These are phyloP conservation scores for Spilogale gracilis DNA, from an alignment of 2,113 vertebrate species.

Conservation along the genomic window DNA sequence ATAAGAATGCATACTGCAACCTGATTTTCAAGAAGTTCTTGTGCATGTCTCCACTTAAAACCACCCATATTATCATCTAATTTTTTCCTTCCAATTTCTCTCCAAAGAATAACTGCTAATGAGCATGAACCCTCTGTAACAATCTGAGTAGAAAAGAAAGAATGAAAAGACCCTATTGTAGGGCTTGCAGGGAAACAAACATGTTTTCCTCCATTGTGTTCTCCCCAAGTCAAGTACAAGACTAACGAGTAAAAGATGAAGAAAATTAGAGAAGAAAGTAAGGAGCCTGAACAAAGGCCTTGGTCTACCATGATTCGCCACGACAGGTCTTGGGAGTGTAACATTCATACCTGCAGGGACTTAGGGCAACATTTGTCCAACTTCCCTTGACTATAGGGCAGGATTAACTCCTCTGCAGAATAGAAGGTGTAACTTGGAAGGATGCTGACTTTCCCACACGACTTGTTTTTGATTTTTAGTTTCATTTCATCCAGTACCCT, in stretches of 20 bases:
- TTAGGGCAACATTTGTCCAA: not conserved
- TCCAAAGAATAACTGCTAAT: constrained; percentile 83
- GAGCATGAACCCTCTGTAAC: constrained; percentile 76
- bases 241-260: constrained; percentile 59
- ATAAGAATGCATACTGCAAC: constrained; percentile 87
- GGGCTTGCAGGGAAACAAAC: constrained; percentile 80
- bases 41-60: constrained; percentile 87
- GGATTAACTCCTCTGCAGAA: not conserved
- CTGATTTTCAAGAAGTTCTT: constrained; percentile 87
- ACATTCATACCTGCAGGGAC: not conserved
- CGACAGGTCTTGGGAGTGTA: not conserved
- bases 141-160: constrained; percentile 75
- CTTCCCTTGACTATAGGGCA: not conserved
- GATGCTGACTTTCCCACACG: not conserved
- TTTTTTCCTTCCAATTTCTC: constrained; percentile 79
- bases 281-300: not conserved
- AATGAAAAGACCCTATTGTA: constrained; percentile 67
- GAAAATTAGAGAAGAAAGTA: constrained; percentile 10
- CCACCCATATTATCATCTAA: constrained; percentile 86
- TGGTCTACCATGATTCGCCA: not conserved
- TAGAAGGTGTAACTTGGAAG: constrained; percentile 4
- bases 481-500: constrained; percentile 7
- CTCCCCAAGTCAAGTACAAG: constrained; percentile 73
- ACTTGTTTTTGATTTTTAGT: constrained; percentile 54
- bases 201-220: constrained; percentile 79